Evolutionary conservation across 2,888 invertebrate genomes (phyloP).

Genomic region (Cactoblastis cactorum): DNA sequence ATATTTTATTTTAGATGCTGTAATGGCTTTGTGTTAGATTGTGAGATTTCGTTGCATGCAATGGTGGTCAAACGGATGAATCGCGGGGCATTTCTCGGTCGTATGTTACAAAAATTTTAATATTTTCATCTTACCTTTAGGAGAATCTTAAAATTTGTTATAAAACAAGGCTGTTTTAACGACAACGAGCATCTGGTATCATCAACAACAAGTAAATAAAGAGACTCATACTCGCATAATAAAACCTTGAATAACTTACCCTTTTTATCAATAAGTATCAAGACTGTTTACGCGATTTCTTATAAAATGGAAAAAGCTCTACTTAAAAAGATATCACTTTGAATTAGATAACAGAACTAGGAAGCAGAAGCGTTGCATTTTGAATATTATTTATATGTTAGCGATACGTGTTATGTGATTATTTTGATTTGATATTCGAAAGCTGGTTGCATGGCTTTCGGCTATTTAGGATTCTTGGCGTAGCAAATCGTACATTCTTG

Average conservation of each 20-base stretch:
- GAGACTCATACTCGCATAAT: not conserved
- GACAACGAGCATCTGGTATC: too few relatives aligned
- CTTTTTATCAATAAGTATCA: not conserved
- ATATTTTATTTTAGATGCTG: conserved; percentile 33
- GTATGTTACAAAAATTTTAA: conserved; percentile 12
- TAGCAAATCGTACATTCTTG: conserved; percentile 1
- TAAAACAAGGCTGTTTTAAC: too few relatives aligned
- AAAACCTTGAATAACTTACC: not conserved
- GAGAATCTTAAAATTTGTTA: not conserved
- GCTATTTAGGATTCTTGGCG: not conserved
- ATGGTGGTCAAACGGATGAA: conserved; percentile 3
- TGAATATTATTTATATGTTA: not conserved
- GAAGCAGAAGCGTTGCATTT: not conserved
- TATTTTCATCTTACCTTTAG: not conserved
- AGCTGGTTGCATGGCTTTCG: not conserved
- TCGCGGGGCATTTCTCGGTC: conserved; percentile 13
- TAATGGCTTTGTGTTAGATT: conserved; percentile 2
- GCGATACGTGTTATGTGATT: conserved; percentile 6
- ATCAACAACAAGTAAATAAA: too few relatives aligned
- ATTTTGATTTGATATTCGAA: not conserved
- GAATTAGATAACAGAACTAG: not conserved
- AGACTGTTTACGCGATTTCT: not conserved
- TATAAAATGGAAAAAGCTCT: conserved; percentile 2
- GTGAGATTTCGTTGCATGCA: conserved; percentile 11
- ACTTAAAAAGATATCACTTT: not conserved